phyloP scores from a whole-genome alignment of 2,113 vertebrate species.

The Tylochromis polylepis region DNA sequence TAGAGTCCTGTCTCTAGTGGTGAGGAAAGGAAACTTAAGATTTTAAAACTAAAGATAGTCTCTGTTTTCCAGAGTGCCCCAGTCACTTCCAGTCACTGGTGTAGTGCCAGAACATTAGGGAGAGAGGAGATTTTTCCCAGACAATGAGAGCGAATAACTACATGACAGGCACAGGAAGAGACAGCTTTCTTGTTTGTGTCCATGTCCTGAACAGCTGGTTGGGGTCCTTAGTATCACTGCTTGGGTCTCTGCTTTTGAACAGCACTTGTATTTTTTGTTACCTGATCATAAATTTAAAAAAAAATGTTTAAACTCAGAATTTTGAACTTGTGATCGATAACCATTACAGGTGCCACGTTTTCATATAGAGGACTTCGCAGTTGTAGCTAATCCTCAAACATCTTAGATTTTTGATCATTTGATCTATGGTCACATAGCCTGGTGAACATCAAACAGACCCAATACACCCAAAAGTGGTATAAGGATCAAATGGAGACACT shows the following conservation, averaged over 20 bases:
- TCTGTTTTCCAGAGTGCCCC: neutral
- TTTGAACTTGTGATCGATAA: neutral
- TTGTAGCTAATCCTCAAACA: neutral
- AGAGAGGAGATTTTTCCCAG: neutral
- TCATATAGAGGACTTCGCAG: neutral
- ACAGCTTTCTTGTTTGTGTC: neutral
- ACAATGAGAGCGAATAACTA: neutral
- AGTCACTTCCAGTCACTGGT: neutral
- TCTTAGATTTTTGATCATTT: neutral
- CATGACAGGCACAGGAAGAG: neutral
- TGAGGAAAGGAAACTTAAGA: neutral
- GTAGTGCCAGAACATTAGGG: neutral
- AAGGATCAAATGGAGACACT: neutral
- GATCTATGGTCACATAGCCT: neutral
- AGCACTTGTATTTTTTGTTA: neutral
- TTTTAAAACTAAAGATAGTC: neutral
- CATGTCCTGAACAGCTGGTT: neutral
- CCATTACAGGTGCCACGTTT: neutral
- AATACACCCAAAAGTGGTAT: neutral
- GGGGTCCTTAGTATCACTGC: neutral
- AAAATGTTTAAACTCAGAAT: neutral
- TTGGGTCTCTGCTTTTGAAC: neutral
- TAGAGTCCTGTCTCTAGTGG: neutral
- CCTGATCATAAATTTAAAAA: neutral
- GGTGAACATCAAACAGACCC: neutral